phyloP scores from a whole-genome alignment of 92 coral and sea anemone species.

The Porites lobata region DNA sequence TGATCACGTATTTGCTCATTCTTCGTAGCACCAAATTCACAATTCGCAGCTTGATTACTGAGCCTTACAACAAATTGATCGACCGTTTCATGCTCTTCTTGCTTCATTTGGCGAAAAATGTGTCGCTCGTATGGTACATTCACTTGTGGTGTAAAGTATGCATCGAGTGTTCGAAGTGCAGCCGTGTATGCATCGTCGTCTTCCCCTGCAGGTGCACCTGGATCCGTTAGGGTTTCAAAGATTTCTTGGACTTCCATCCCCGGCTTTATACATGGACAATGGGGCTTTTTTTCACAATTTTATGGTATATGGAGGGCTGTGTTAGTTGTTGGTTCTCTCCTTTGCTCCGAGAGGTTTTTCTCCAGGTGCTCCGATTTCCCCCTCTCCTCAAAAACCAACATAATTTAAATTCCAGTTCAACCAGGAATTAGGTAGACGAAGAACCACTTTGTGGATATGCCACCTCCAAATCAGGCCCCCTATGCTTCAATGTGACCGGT shows the following conservation, averaged over 20 bases:
- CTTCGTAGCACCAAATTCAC: conserved; percentile 15
- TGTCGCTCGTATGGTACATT: conserved; percentile 26
- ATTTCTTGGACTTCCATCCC: not conserved
- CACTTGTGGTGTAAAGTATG: conserved; percentile 23
- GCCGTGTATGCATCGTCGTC: conserved; percentile 6
- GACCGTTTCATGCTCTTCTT: not conserved
- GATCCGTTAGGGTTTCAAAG: conserved; percentile 28
- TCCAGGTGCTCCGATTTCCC: too few species aligned
- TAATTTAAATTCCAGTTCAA: too few species aligned
- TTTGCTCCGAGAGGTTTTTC: too few species aligned
- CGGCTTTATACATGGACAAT: too few species aligned
- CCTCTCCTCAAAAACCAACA: too few species aligned
- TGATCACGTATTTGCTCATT: conserved; percentile 49
- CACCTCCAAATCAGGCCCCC: conserved; percentile 25
- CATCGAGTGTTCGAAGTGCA: conserved; percentile 33
- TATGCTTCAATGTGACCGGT: conserved; percentile 50
- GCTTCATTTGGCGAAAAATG: conserved; percentile 30
- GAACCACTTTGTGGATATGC: too few species aligned
- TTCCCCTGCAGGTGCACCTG: conserved; percentile 20
- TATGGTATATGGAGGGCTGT: conserved; percentile 16
- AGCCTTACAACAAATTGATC: not conserved
- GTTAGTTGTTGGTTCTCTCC: not conserved
- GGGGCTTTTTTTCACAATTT: too few species aligned
- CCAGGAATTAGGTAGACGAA: too few species aligned
- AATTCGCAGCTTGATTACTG: conserved; percentile 48